These are phyloP conservation scores for Pseudomyrmex gracilis DNA, from an alignment of 1,140 invertebrate species.

Conservation along the genomic window DNA sequence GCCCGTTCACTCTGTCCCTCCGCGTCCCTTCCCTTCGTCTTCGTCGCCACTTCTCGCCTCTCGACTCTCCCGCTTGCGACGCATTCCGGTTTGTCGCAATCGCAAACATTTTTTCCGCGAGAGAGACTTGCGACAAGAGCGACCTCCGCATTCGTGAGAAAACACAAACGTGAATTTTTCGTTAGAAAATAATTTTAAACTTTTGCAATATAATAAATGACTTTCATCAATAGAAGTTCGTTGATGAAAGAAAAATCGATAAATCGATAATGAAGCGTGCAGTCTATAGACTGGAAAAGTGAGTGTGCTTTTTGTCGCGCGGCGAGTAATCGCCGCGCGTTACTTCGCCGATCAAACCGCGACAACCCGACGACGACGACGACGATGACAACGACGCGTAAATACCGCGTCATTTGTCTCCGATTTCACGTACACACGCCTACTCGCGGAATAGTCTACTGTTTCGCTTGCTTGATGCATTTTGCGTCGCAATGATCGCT, in stretches of 20 bases:
- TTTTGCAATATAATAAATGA: no score
- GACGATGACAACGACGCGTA: conserved; percentile 17
- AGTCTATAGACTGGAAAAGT: no score
- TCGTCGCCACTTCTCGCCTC: conserved; percentile 39
- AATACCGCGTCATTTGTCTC: conserved; percentile 63
- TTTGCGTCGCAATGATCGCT: conserved; percentile 10
- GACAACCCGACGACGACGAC: conserved; percentile 1
- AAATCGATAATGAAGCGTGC: no score
- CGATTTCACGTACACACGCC: conserved; percentile 49
- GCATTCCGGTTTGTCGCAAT: conserved; percentile 48
- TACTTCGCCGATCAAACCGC: conserved; percentile 2
- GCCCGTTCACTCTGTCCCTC: conserved; percentile 18
- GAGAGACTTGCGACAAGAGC: conserved; percentile 1
- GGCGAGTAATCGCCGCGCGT: conserved; percentile 18
- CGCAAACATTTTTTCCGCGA: conserved; percentile 37
- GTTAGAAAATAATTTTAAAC: no score
- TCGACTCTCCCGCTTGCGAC: conserved; percentile 8
- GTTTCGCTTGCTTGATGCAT: conserved; percentile 26
- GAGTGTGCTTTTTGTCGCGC: background rate
- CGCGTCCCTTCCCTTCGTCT: conserved; percentile 40
- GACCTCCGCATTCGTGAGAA: conserved; percentile 10
- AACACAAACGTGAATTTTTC: background rate
- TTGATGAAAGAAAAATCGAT: no score
- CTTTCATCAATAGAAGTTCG: no score
- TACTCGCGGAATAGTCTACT: conserved; percentile 6